Evolutionary conservation across 1,140 invertebrate genomes (phyloP), one percentile per base, ranked within the genome.

Genomic region (Rhizoglyphus robini): DNA sequence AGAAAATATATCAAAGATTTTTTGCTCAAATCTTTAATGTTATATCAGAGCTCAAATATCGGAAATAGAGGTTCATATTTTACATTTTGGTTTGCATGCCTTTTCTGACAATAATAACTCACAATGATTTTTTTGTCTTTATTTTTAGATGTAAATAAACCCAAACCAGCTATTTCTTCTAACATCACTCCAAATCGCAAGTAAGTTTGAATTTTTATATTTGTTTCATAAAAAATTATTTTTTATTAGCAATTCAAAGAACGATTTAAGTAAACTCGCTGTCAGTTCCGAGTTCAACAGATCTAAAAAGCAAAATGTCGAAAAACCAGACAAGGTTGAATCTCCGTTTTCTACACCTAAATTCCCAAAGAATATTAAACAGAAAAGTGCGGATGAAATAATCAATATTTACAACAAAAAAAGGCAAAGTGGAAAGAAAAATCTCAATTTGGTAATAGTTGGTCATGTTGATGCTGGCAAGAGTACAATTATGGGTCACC

Each of bases 381-480:
- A 27, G 41, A 47, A 27, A 25, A 67, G 78, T 65, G 75, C 75
- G 47, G 63, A 75, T 29, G 75, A 75, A 68, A 65, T 74, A 46
- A 68, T 70, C 57, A 69, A 74, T 47, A 75, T 79, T 68, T 96
- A 88, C 73, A 78, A 83, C 62, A 84, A 83, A 72, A 85, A 90
- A 74, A 80, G 88, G 68, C 83, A 81, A 1, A 77, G 79, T 20
- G 81, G 81, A 15, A 96, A 96, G 72, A 85, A 88, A 57, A 84
- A 91, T 70, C 79, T 98, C 48, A 92, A 96, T 75, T 82, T 98
- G 75, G 88, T 98, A 69, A 90, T 96, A 0, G 90, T 96, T 71
- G 96, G 96, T 48, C 96, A 99, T 81, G 96, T 99, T 3, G 96
- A 99, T 81, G 95, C 95, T 67, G 96, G 96, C 0, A 99, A 99